A percentile compares a stretch with the other conserved stretches of the same genome.
Conservation (phyloP, 2,888 invertebrate genomes). For the Drosophila anomalata region DNA sequence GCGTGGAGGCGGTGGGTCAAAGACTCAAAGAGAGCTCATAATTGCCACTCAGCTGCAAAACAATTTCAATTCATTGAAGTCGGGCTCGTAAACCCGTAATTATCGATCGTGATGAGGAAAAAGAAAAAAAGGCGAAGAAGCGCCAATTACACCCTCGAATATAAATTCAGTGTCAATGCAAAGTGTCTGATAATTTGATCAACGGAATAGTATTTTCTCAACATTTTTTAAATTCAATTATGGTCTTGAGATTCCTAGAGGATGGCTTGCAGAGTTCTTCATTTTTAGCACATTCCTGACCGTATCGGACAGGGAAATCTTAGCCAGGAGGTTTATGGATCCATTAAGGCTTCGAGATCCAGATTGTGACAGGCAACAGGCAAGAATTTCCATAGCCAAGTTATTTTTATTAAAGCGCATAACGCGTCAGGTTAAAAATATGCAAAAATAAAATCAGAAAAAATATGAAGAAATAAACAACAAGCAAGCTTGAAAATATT, state of each 20-base stretch:
- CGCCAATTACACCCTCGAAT: constrained; percentile 41
- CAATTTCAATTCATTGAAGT: constrained; percentile 70
- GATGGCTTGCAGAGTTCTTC: background rate
- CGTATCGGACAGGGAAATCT: constrained; percentile 20
- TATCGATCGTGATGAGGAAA: constrained; percentile 45
- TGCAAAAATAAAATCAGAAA: constrained; percentile 15
- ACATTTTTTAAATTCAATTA: background rate
- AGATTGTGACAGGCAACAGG: constrained; percentile 31
- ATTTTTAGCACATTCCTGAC: constrained; percentile 5
- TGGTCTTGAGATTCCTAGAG: background rate
- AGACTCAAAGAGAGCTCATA: constrained; percentile 31
- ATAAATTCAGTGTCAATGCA: constrained; percentile 68
- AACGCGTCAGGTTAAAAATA: constrained; percentile 12
- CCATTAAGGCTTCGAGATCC: constrained; percentile 34
- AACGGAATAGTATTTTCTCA: background rate
- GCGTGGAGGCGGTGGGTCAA: constrained; percentile 5
- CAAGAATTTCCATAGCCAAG: constrained; percentile 38
- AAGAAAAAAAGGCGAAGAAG: constrained; percentile 8
- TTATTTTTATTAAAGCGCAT: constrained; percentile 60
- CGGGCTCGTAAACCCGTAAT: constrained; percentile 62
- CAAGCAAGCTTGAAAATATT: constrained; percentile 59
- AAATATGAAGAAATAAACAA: constrained; percentile 10
- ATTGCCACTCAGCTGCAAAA: constrained; percentile 60
- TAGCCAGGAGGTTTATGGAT: constrained; percentile 35
- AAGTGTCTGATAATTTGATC: constrained; percentile 12